These are phyloP conservation scores for Drosophila nigrodunni DNA, from an alignment of 1,140 invertebrate genomes.

Conservation along the genomic window DNA sequence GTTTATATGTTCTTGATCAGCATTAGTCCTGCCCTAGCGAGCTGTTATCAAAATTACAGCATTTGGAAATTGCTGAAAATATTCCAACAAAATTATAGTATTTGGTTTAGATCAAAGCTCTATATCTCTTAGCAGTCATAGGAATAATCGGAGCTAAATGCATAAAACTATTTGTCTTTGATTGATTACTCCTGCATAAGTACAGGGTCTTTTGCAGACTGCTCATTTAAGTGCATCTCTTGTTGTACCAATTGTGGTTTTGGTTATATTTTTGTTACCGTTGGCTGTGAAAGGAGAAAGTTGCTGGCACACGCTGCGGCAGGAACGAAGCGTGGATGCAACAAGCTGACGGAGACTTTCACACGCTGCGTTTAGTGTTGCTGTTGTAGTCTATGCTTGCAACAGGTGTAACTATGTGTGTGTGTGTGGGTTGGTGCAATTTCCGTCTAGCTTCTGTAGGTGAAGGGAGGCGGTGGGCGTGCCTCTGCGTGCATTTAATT, in stretches of 20 bases:
- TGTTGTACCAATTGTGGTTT: no score
- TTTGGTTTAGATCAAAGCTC: no score
- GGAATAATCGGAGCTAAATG: no score
- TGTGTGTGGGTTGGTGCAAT: constrained; percentile 2
- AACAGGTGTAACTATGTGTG: constrained; percentile 25
- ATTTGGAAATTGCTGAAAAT: no score
- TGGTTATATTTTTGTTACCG: background rate
- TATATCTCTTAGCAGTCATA: no score
- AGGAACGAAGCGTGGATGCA: constrained; percentile 32
- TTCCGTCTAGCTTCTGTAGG: background rate
- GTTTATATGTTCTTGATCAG: no score
- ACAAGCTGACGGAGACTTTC: constrained; percentile 45
- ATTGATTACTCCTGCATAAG: no score
- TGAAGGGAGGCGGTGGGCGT: constrained; percentile 15
- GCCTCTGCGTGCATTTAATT: constrained; percentile 73
- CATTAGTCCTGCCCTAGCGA: no score
- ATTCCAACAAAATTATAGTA: no score
- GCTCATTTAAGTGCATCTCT: no score
- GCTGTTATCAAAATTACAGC: background rate
- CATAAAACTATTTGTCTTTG: no score
- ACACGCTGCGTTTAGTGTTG: constrained; percentile 27
- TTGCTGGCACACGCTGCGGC: constrained; percentile 20
- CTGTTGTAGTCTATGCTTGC: background rate
- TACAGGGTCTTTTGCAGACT: no score
- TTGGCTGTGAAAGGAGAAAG: constrained; percentile 65